Evolutionary conservation across 2,113 vertebrate genomes (phyloP).

Genomic region (Nerophis lumbriciformis): DNA sequence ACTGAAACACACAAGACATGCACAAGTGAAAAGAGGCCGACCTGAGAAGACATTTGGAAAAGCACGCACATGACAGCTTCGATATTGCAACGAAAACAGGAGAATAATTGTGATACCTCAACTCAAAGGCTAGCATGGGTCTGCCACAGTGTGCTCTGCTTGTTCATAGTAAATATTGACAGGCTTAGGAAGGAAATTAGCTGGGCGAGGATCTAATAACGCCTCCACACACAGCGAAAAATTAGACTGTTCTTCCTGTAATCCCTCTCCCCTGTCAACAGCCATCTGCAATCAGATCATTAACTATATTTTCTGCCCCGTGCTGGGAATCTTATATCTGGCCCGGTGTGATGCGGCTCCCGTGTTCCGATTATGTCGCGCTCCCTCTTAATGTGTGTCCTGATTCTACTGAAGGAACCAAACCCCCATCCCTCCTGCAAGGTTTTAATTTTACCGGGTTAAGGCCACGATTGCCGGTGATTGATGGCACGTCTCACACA

Average conservation of each 20-base stretch:
- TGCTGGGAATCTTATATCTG: constrained; percentile 34
- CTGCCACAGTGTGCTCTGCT: constrained; percentile 34
- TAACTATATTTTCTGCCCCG: constrained; percentile 49
- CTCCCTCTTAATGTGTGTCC: constrained; percentile 51
- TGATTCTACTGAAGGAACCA: constrained; percentile 34
- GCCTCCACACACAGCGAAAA: constrained; percentile 58
- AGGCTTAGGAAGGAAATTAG: constrained; percentile 61
- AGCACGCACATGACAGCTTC: constrained; percentile 10
- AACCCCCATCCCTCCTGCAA: constrained; percentile 34
- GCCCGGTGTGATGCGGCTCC: constrained; percentile 42
- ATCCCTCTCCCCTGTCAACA: constrained; percentile 62
- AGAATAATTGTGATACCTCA: constrained; percentile 15
- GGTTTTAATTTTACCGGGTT: constrained; percentile 73
- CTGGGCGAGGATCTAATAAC: constrained; percentile 63
- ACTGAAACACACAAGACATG: constrained; percentile 71
- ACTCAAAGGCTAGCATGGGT: constrained; percentile 20
- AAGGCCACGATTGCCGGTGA: constrained; percentile 61
- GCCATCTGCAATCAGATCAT: constrained; percentile 52
- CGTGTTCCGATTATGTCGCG: constrained; percentile 58
- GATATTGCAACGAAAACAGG: constrained; percentile 2
- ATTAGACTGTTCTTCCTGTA: constrained; percentile 66
- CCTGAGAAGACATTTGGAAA: constrained; percentile 17
- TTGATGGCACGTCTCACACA: constrained; percentile 64
- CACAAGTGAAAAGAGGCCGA: constrained; percentile 24
- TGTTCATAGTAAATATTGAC: constrained; percentile 71